These are phyloP conservation scores for Melieria picta DNA, from an alignment of 2,888 invertebrate genomes.

Conservation along the genomic window DNA sequence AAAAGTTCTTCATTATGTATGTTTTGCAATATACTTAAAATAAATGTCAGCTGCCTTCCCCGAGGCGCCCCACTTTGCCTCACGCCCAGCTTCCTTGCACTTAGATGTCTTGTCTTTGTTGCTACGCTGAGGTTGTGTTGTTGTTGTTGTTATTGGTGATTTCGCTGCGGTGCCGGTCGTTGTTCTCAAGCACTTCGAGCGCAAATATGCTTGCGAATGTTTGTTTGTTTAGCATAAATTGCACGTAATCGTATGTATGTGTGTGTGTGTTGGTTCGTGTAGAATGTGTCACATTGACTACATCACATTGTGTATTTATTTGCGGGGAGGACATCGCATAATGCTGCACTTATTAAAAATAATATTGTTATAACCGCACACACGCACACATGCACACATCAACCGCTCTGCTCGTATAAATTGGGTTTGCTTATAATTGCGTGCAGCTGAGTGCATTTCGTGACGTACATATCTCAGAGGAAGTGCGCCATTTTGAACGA, in stretches of 20 bases:
- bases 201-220: too few relatives aligned
- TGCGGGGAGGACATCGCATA: conserved; percentile 20
- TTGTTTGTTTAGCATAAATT: too few relatives aligned
- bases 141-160: neutral
- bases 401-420: neutral
- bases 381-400: neutral
- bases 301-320: conserved; percentile 26
- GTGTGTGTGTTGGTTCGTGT: neutral
- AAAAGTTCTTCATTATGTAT: conserved; percentile 17
- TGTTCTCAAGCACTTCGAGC: too few relatives aligned
- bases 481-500: conserved; percentile 21
- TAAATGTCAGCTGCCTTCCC: conserved; percentile 5
- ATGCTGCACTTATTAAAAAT: conserved; percentile 24
- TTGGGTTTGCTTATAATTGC: conserved; percentile 4
- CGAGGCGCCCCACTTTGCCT: too few relatives aligned
- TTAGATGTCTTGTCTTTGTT: conserved; percentile 3
- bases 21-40: neutral
- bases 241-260: neutral
- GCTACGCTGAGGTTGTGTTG: neutral
- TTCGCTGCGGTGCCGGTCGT: neutral
- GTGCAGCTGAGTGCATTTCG: conserved; percentile 19
- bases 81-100: neutral
- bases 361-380: conserved; percentile 19
- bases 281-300: conserved; percentile 20
- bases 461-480: conserved; percentile 21